Evolutionary conservation across 2,888 invertebrate genomes (phyloP).

Genomic region (Lamellibrachia columna): DNA sequence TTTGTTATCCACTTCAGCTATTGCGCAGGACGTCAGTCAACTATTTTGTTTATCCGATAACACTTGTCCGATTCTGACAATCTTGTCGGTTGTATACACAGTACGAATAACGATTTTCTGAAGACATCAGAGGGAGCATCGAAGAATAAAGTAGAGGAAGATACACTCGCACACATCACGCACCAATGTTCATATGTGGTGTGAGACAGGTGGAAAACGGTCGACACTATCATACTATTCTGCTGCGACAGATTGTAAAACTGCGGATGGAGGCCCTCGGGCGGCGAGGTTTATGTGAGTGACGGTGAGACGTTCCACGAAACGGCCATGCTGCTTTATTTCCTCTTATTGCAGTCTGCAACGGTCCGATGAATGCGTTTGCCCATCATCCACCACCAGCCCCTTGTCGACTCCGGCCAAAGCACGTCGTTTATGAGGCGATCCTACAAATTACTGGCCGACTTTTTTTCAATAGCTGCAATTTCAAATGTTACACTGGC

Average conservation of each 20-base stretch:
- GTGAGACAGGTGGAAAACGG: neutral
- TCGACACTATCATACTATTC: slow-evolving; percentile 1
- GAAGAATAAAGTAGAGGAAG: neutral
- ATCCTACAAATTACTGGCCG: neutral
- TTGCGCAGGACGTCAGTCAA: neutral
- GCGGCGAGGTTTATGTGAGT: neutral
- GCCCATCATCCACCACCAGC: neutral
- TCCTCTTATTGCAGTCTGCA: slow-evolving; percentile 9
- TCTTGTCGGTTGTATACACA: neutral
- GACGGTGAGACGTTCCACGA: slow-evolving; percentile 10
- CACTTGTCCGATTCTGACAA: neutral
- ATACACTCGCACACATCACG: neutral
- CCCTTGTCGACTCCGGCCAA: neutral
- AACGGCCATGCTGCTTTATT: slow-evolving; percentile 12
- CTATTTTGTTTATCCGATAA: neutral
- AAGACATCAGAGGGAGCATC: neutral
- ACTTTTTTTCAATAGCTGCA: neutral
- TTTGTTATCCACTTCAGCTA: neutral
- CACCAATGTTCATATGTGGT: neutral
- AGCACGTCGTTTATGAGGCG: neutral
- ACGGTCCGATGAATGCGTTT: neutral
- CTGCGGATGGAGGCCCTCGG: neutral
- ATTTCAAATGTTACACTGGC: neutral
- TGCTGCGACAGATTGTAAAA: slow-evolving; percentile 11
- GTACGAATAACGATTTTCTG: neutral